These are phyloP conservation scores for Delichon dasypus DNA, from an alignment of 2,797 vertebrate species.

Conservation along the genomic window DNA sequence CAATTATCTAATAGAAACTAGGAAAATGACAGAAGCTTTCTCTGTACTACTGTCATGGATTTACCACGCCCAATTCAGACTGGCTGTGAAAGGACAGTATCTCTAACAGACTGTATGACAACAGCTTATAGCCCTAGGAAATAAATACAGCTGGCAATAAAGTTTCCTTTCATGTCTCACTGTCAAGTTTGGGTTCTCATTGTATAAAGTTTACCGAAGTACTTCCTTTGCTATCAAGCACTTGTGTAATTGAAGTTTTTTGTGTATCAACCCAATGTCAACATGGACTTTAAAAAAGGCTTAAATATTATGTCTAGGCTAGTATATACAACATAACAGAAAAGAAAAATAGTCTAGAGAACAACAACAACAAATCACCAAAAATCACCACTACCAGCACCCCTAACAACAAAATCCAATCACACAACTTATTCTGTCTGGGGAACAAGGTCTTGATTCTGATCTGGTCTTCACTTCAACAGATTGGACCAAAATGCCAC, in stretches of 20 bases:
- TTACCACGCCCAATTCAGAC: not conserved
- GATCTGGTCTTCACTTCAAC: not conserved
- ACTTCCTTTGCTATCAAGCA: not conserved
- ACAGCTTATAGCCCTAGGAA: not conserved
- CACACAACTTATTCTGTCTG: not conserved
- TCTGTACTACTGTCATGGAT: not conserved
- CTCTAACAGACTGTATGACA: not conserved
- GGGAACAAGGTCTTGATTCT: not conserved
- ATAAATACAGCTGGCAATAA: not conserved
- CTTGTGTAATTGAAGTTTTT: not conserved
- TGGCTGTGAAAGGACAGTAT: not conserved
- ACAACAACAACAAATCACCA: not conserved
- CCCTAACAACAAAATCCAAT: not conserved
- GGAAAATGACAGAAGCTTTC: not conserved
- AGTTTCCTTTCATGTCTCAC: not conserved
- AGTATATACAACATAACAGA: not conserved
- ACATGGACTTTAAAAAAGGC: not conserved
- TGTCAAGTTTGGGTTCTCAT: not conserved
- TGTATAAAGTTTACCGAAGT: not conserved
- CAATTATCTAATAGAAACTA: not conserved
- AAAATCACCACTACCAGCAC: not conserved
- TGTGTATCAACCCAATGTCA: not conserved
- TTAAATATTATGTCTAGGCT: not conserved
- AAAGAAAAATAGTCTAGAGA: not conserved
- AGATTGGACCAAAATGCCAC: not conserved